Conservation (phyloP, 2,888 invertebrate species). For the Heliconius sara region DNA sequence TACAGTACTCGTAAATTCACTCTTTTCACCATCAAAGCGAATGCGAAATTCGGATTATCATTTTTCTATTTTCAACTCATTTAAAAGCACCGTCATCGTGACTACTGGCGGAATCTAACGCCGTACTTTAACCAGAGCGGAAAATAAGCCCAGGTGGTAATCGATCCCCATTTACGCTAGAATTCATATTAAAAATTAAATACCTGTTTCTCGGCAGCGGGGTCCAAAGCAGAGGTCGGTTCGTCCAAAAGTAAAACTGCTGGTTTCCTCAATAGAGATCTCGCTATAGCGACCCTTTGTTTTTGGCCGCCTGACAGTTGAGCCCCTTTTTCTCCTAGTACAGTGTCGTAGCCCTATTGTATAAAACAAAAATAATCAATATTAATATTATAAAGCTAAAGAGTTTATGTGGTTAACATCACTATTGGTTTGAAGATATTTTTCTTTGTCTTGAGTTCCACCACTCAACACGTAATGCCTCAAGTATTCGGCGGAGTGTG, state of each 20-base stretch:
- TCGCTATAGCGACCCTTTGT: slow-evolving; percentile 92
- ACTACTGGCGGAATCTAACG: too few relatives aligned
- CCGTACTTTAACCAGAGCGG: background rate
- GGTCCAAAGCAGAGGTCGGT: slow-evolving; percentile 93
- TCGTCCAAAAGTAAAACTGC: slow-evolving; percentile 90
- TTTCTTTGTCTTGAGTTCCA: too few relatives aligned
- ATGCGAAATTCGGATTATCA: too few relatives aligned
- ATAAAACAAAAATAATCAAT: too few relatives aligned
- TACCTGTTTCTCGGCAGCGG: slow-evolving; percentile 89
- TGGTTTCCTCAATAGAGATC: slow-evolving; percentile 89
- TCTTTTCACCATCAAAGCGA: too few relatives aligned
- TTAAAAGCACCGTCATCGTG: background rate
- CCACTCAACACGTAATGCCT: too few relatives aligned
- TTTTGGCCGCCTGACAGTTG: slow-evolving; percentile 93
- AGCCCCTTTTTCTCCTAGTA: slow-evolving; percentile 90
- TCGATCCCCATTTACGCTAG: background rate
- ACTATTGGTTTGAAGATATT: too few relatives aligned
- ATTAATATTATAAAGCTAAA: too few relatives aligned
- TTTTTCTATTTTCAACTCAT: background rate
- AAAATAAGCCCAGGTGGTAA: background rate
- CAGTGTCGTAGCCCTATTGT: slow-evolving; percentile 88
- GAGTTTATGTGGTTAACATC: too few relatives aligned
- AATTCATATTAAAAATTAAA: background rate
- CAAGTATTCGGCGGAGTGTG: too few relatives aligned
- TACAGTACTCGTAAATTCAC: too few relatives aligned